Evolutionary conservation across 2,797 vertebrate species (phyloP).

Genomic region (Psittacula derbiana): DNA sequence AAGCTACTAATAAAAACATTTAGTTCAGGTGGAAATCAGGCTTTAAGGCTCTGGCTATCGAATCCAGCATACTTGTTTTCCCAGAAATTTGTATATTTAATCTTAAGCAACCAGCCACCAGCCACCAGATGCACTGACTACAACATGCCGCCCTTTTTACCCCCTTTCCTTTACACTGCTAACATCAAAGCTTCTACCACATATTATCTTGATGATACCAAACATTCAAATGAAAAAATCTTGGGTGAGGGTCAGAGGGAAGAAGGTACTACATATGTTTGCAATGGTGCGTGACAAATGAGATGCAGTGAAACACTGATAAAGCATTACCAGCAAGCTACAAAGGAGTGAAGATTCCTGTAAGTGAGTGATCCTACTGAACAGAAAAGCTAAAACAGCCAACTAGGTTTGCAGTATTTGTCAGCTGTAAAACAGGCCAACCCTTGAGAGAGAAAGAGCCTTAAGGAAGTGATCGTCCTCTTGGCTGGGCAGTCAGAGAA

Average conservation of each 20-base stretch:
- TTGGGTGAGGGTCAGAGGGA: background rate
- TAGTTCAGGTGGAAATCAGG: background rate
- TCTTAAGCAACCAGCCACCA: background rate
- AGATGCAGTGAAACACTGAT: background rate
- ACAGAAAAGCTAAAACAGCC: background rate
- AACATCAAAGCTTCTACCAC: background rate
- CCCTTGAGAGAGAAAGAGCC: background rate
- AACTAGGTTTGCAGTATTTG: background rate
- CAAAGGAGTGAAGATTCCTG: background rate
- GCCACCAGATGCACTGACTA: background rate
- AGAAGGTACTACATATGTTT: background rate
- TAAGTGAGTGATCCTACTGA: background rate
- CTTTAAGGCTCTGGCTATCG: background rate
- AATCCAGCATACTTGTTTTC: background rate
- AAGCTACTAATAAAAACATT: background rate
- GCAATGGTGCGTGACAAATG: background rate
- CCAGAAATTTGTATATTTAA: background rate
- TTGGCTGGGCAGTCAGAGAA: background rate
- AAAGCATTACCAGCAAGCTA: background rate
- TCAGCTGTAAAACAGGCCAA: background rate
- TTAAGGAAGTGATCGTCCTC: background rate
- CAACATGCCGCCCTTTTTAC: background rate
- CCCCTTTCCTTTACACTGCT: background rate
- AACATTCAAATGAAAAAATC: background rate
- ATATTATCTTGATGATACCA: background rate